Percentiles rank a stretch among this genome's conserved stretches.
Evolutionary conservation across 2,888 invertebrate genomes (phyloP).

Genomic region (Lycocerus yunnanus): DNA sequence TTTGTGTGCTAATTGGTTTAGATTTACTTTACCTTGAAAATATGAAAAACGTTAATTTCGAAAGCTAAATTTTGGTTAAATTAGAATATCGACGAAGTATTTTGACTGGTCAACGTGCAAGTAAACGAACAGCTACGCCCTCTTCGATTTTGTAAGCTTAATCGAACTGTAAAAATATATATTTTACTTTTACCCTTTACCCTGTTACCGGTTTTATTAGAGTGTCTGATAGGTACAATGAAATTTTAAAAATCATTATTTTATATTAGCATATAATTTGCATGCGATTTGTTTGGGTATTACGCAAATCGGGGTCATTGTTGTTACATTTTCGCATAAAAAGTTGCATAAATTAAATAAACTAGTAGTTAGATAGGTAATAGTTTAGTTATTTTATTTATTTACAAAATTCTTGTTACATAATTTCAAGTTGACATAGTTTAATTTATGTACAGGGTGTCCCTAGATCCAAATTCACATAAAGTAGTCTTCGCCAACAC

Average conservation of each 20-base stretch:
- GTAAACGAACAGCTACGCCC: too few relatives aligned
- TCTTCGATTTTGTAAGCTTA: too few relatives aligned
- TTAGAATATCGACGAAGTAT: too few relatives aligned
- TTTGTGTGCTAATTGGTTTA: background rate
- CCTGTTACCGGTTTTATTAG: too few relatives aligned
- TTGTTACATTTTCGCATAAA: background rate
- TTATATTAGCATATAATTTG: background rate
- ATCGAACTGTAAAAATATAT: too few relatives aligned
- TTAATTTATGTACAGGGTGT: background rate
- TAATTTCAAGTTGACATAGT: background rate
- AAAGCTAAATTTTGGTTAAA: too few relatives aligned
- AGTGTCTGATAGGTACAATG: too few relatives aligned
- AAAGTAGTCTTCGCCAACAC: too few relatives aligned
- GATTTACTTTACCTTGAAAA: background rate
- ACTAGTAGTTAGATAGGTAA: background rate
- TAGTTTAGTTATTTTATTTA: background rate
- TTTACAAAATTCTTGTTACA: background rate
- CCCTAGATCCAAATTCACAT: background rate
- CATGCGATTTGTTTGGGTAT: background rate
- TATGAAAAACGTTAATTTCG: background rate
- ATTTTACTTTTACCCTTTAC: too few relatives aligned
- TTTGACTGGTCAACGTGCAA: too few relatives aligned
- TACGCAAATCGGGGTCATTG: background rate
- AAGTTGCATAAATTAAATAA: background rate
- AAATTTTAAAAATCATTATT: background rate